Conservation (phyloP, 2,888 invertebrate genomes). For the Zhuqinia jingwanae region DNA sequence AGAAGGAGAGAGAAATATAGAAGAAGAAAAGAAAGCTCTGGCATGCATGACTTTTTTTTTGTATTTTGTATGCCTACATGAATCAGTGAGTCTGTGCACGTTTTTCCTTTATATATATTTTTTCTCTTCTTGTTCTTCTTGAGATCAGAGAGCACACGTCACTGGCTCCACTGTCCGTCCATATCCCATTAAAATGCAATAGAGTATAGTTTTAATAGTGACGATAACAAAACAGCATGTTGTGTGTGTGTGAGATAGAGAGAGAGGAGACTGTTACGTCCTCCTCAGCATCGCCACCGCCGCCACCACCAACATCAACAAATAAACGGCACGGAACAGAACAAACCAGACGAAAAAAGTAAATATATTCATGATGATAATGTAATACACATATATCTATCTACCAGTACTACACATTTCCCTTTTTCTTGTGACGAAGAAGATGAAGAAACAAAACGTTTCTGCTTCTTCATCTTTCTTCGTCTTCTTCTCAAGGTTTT, state of each 20-base stretch:
- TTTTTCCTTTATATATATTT: neutral
- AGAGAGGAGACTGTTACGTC: conserved; percentile 20
- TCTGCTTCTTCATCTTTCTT: neutral
- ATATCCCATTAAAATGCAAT: conserved; percentile 54
- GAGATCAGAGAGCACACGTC: conserved; percentile 46
- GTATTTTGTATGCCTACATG: neutral
- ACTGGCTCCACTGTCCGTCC: conserved; percentile 72
- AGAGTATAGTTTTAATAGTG: conserved; percentile 37
- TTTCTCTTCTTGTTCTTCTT: neutral
- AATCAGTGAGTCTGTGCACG: conserved; percentile 59
- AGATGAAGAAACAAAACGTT: neutral
- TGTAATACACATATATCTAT: no score
- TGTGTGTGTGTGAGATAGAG: neutral
- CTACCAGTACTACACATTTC: neutral
- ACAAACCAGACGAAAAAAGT: neutral
- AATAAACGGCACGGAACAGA: conserved; percentile 1
- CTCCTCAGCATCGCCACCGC: neutral
- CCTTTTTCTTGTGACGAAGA: conserved; percentile 32
- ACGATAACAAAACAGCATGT: conserved; percentile 41
- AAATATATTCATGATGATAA: no score
- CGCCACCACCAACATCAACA: neutral
- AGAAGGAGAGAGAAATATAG: neutral
- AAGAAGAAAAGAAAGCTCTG: conserved; percentile 35
- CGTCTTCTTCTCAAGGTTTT: conserved; percentile 56
- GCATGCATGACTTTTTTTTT: neutral